These are phyloP conservation scores for Antitype chi DNA, from an alignment of 2,888 invertebrate genomes.

Conservation along the genomic window DNA sequence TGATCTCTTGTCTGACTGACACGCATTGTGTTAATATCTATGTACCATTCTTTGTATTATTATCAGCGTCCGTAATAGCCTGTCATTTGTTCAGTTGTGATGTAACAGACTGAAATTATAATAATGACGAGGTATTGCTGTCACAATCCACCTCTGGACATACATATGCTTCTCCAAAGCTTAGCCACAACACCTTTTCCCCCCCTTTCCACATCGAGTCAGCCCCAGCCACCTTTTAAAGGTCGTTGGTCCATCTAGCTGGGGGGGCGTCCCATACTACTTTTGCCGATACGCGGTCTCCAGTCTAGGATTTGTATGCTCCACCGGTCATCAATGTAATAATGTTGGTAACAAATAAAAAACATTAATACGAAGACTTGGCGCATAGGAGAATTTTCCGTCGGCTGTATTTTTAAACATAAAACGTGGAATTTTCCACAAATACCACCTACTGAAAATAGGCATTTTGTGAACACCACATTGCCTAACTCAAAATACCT, in stretches of 20 bases:
- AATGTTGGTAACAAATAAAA: background rate
- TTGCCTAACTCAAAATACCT: background rate
- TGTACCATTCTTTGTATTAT: background rate
- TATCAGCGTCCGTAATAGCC: background rate
- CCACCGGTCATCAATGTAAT: background rate
- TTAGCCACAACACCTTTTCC: too few relatives aligned
- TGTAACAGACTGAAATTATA: background rate
- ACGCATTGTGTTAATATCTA: slow-evolving; percentile 9
- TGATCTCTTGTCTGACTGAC: slow-evolving; percentile 2
- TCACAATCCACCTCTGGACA: background rate
- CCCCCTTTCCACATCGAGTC: background rate
- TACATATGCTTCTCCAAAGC: too few relatives aligned
- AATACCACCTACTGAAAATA: background rate
- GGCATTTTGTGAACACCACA: background rate
- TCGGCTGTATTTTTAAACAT: background rate
- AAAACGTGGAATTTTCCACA: background rate
- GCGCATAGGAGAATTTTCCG: background rate
- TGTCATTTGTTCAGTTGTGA: background rate
- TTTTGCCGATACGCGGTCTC: background rate
- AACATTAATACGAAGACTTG: background rate
- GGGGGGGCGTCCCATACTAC: background rate
- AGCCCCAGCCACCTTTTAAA: background rate
- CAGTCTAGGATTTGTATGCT: background rate
- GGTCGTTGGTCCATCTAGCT: background rate
- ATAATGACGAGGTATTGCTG: background rate